A percentile compares a stretch with the other conserved stretches of the same genome.
phyloP scores from a whole-genome alignment of 2,888 invertebrate species.

The Nasonia oneida region DNA sequence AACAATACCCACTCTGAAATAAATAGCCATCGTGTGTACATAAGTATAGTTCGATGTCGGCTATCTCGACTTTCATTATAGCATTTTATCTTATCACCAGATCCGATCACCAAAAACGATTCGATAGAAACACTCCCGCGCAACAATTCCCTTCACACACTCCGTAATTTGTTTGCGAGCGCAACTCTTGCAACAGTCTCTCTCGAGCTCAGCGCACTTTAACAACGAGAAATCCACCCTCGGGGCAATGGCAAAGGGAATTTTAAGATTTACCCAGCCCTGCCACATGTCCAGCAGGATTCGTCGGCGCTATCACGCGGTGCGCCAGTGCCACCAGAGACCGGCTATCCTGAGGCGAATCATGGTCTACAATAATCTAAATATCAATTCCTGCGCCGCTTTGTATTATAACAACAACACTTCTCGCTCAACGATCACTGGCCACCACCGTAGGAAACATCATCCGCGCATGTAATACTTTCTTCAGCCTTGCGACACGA shows the following conservation, averaged over 20 bases:
- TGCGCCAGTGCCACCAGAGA: constrained; percentile 30
- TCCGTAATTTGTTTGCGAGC: no score
- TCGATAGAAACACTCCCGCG: not conserved
- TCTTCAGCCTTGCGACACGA: not conserved
- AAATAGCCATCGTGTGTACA: no score
- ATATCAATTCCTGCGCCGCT: not conserved
- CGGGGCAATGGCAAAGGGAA: not conserved
- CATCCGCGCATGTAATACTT: constrained; percentile 2
- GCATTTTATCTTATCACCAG: not conserved
- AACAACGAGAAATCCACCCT: not conserved
- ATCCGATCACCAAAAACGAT: not conserved
- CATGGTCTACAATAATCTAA: constrained; percentile 17
- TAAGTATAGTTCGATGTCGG: no score
- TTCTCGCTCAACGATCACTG: constrained; percentile 13
- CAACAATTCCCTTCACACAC: not conserved
- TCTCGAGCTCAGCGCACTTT: not conserved
- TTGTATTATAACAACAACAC: not conserved
- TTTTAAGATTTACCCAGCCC: constrained; percentile 30
- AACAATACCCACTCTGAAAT: no score
- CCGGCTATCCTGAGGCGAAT: not conserved
- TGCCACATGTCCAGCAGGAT: constrained; percentile 41
- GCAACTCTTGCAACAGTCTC: not conserved
- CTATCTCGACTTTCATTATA: no score
- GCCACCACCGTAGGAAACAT: not conserved
- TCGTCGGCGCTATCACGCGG: constrained; percentile 13